phyloP scores from a whole-genome alignment of 2,888 invertebrate species.

The Tipula vernalis region DNA sequence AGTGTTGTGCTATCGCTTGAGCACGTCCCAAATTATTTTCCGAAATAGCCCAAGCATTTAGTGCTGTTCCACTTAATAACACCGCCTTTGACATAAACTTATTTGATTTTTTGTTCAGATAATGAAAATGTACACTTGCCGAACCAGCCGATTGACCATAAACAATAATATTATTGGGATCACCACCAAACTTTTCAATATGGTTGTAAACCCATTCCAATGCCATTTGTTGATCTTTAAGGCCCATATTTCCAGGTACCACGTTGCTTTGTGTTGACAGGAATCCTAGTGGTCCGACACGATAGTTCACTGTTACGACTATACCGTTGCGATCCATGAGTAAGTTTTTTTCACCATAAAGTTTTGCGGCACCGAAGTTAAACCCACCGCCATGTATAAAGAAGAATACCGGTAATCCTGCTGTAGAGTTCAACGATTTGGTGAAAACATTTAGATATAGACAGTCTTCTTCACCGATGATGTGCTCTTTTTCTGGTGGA shows the following conservation, averaged over 20 bases:
- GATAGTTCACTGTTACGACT: background rate
- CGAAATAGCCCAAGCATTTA: background rate
- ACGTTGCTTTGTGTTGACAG: background rate
- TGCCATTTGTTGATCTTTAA: background rate
- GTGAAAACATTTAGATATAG: slow-evolving; percentile 10
- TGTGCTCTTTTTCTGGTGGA: slow-evolving; percentile 10
- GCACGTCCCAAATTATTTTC: background rate
- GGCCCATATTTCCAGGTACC: background rate
- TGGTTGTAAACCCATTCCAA: background rate
- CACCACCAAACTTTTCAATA: background rate
- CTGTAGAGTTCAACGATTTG: background rate
- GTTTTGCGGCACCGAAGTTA: background rate
- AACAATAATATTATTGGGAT: background rate
- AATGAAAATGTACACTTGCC: background rate
- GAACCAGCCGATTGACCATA: background rate
- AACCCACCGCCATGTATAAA: slow-evolving; percentile 13
- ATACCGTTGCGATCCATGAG: background rate
- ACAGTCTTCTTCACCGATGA: slow-evolving; percentile 12
- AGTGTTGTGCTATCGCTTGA: background rate
- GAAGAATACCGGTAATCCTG: slow-evolving; percentile 5
- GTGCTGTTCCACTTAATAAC: background rate
- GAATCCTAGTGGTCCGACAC: background rate
- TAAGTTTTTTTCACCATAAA: background rate
- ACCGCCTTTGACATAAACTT: background rate
- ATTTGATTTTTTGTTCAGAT: background rate